phyloP scores from a whole-genome alignment of 2,797 vertebrate species.

The Triplophysa yarkandensis region DNA sequence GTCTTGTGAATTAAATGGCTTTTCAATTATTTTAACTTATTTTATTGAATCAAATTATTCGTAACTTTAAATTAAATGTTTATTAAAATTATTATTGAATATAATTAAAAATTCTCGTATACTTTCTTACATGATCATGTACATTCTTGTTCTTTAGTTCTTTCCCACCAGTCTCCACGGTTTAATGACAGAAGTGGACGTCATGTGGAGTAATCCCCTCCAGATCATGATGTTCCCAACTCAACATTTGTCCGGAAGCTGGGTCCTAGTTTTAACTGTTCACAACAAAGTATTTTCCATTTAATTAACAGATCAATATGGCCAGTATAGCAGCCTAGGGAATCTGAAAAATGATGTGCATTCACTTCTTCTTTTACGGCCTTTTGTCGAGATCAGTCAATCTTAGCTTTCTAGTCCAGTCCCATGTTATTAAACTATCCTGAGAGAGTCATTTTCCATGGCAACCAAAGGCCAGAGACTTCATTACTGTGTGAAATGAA shows the following conservation, averaged over 20 bases:
- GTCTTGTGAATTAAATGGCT: no score
- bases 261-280: background rate
- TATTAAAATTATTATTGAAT: no score
- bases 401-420: background rate
- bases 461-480: conserved; percentile 22
- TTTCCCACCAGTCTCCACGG: background rate
- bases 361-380: background rate
- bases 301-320: background rate
- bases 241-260: conserved; percentile 6
- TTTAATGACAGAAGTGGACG: conserved; percentile 8
- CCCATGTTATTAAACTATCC: background rate
- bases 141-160: background rate
- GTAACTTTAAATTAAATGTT: no score
- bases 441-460: conserved; percentile 11
- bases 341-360: background rate
- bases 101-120: no score
- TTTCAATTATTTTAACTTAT: no score
- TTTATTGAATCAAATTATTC: no score
- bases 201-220: background rate
- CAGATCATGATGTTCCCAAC: background rate
- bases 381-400: background rate
- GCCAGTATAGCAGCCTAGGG: background rate
- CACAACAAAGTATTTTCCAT: conserved; percentile 2
- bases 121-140: background rate
- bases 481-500: conserved; percentile 22